Evolutionary conservation across 2,113 vertebrate species (phyloP).

Genomic region (Chamaetylas fuelleborni): DNA sequence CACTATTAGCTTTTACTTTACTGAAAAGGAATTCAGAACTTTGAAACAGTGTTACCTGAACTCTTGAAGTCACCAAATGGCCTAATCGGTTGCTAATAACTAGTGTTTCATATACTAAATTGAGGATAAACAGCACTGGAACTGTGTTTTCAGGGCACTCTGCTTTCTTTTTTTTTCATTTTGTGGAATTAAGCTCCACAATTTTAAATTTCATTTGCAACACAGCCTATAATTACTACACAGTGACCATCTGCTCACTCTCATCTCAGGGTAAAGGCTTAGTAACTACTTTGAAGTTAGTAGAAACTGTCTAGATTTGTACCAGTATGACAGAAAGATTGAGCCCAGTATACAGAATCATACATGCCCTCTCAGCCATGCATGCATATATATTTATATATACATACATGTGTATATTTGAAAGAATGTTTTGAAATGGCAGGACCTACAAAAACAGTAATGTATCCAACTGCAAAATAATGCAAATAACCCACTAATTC

Average conservation of each 20-base stretch:
- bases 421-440: not conserved
- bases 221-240: not conserved
- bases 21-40: slow-evolving; percentile 55
- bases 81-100: not conserved
- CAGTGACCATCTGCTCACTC: not conserved
- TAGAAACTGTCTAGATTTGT: not conserved
- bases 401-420: not conserved
- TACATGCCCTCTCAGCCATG: not conserved
- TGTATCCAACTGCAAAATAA: not conserved
- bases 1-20: slow-evolving; percentile 60
- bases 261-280: not conserved
- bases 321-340: not conserved
- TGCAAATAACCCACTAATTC: not conserved
- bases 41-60: slow-evolving; percentile 45
- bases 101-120: not conserved
- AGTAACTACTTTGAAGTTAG: not conserved
- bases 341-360: not conserved
- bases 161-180: not conserved
- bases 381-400: not conserved
- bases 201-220: not conserved
- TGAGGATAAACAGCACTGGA: slow-evolving; percentile 35
- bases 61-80: not conserved
- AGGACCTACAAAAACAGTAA: not conserved
- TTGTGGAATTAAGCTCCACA: not conserved
- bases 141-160: not conserved